Conservation (phyloP, 1,140 invertebrate species). For the Bactericera cockerelli region DNA sequence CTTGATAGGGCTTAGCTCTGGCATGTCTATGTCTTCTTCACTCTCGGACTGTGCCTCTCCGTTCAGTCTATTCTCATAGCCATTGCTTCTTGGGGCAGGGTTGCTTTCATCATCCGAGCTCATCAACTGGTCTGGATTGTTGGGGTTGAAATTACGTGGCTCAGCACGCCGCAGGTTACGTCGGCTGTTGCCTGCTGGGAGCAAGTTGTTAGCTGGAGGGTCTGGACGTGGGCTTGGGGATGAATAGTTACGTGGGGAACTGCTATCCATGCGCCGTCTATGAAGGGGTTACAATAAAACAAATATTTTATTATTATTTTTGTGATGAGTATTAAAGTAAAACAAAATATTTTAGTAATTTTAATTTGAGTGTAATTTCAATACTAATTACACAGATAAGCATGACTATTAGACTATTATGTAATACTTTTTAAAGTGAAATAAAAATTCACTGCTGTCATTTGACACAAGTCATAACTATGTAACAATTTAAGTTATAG, state of each 20-base stretch:
- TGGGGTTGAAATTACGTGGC: not conserved
- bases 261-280: not conserved
- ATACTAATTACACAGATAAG: too few species aligned
- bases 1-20: conserved; percentile 35
- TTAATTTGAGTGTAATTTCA: too few species aligned
- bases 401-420: not conserved
- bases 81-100: conserved; percentile 32
- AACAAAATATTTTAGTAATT: not conserved
- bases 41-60: conserved; percentile 24
- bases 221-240: not conserved
- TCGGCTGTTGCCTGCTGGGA: not conserved
- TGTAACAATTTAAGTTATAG: too few species aligned
- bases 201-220: not conserved
- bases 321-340: not conserved
- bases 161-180: not conserved
- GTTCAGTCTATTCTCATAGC: conserved; percentile 30
- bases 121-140: conserved; percentile 18
- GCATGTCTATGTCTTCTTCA: conserved; percentile 42
- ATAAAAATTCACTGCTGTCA: too few species aligned
- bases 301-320: not conserved
- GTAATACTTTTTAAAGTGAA: not conserved
- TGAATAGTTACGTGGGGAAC: not conserved
- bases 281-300: not conserved
- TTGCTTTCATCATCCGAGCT: conserved; percentile 1
- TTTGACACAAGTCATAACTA: too few species aligned